Conservation (phyloP, 1,140 invertebrate genomes). For the Drosophila tsacasi region DNA sequence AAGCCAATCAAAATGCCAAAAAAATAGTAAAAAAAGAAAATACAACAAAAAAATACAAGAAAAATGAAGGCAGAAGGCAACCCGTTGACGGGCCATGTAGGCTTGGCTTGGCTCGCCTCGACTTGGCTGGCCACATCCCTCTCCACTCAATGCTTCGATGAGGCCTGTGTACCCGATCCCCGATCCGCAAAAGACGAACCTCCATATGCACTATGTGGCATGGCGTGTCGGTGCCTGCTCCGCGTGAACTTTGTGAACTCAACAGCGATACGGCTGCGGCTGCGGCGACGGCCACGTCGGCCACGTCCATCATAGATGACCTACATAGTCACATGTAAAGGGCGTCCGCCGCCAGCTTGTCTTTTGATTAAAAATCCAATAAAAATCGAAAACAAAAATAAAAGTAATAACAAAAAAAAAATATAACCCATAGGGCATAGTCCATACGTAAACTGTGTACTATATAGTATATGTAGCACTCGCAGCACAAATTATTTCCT, state of each 20-base stretch:
- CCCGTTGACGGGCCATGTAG: slow-evolving; percentile 17
- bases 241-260: slow-evolving; percentile 59
- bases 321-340: slow-evolving; percentile 52
- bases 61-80: slow-evolving; percentile 10
- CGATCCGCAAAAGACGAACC: slow-evolving; percentile 17
- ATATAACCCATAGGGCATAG: neutral
- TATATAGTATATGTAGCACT: neutral
- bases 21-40: slow-evolving; percentile 8
- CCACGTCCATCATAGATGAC: slow-evolving; percentile 65
- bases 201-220: slow-evolving; percentile 5
- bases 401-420: slow-evolving; percentile 17
- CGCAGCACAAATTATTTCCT: slow-evolving; percentile 16
- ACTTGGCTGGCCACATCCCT: slow-evolving; percentile 1
- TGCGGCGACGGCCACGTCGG: slow-evolving; percentile 25
- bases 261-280: slow-evolving; percentile 47
- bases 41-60: neutral
- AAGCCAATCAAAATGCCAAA: slow-evolving; percentile 18
- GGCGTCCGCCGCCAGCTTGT: slow-evolving; percentile 37
- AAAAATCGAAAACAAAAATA: slow-evolving; percentile 35
- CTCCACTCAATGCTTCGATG: slow-evolving; percentile 3
- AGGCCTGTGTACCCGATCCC: neutral
- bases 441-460: neutral
- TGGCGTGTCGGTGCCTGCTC: slow-evolving; percentile 49
- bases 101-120: slow-evolving; percentile 9
- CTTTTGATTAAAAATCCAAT: slow-evolving; percentile 72